A percentile compares a stretch with the other conserved stretches of the same genome.
Evolutionary conservation across 2,797 vertebrate genomes (phyloP).

Genomic region (Chiroxiphia lanceolata): DNA sequence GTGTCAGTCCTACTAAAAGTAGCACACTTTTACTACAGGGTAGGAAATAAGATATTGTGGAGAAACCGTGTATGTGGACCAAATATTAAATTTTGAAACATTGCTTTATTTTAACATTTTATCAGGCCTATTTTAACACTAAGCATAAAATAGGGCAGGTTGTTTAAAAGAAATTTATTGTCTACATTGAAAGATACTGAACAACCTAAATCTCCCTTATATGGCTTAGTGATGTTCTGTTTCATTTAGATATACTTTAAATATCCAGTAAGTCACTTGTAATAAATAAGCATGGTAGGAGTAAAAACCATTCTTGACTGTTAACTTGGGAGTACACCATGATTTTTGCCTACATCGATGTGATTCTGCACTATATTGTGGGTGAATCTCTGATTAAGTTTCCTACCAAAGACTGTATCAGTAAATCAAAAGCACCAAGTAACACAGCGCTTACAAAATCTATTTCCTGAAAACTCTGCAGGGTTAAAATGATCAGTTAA

Average conservation of each 20-base stretch:
- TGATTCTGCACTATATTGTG: neutral
- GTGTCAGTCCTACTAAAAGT: neutral
- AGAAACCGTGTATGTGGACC: neutral
- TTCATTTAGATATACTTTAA: neutral
- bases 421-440: constrained; percentile 32
- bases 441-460: constrained; percentile 30
- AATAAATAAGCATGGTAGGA: neutral
- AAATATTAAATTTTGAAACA: neutral
- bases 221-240: neutral
- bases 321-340: neutral
- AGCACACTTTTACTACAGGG: neutral
- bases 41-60: neutral
- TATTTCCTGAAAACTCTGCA: constrained; percentile 2
- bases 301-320: neutral
- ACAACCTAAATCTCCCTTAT: neutral
- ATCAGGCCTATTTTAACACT: neutral
- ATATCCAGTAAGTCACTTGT: neutral
- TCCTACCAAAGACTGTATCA: neutral
- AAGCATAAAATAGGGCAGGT: neutral
- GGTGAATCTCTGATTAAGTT: neutral
- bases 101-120: neutral
- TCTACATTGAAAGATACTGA: neutral
- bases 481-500: constrained; percentile 49
- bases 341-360: neutral
- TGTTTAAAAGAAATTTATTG: neutral